Evolutionary conservation across 2,113 vertebrate species (phyloP).

Genomic region (Rhinichthys klamathensis): DNA sequence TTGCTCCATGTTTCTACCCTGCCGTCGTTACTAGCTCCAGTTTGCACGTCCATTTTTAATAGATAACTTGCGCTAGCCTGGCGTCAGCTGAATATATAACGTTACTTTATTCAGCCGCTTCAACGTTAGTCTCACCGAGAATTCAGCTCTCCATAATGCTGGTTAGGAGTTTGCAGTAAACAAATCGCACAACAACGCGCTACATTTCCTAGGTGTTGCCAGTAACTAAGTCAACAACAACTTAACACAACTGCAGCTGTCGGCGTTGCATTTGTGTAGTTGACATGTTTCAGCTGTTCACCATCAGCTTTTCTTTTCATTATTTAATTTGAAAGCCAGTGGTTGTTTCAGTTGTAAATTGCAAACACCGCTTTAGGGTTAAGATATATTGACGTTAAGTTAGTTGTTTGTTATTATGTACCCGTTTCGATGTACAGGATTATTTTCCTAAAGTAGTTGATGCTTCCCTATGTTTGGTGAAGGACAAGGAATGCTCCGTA

Average conservation of each 20-base stretch:
- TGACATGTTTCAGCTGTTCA: constrained; percentile 16
- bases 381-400: background rate
- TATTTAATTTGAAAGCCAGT: background rate
- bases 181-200: background rate
- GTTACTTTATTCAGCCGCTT: background rate
- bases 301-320: constrained; percentile 1
- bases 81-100: background rate
- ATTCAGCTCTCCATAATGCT: too few relatives aligned
- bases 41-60: background rate
- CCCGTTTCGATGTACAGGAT: background rate
- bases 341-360: background rate
- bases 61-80: background rate
- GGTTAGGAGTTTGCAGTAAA: background rate
- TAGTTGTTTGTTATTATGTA: background rate
- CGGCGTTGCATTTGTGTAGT: background rate
- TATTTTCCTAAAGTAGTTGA: too few relatives aligned
- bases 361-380: background rate
- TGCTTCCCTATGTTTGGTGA: background rate
- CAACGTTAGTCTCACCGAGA: background rate
- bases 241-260: constrained; percentile 24
- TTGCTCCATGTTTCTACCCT: background rate
- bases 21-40: background rate
- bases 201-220: background rate
- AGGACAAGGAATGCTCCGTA: background rate
- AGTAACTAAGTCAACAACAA: background rate